Evolutionary conservation across 2,113 vertebrate genomes (phyloP).

Genomic region (Tachysurus fulvidraco): DNA sequence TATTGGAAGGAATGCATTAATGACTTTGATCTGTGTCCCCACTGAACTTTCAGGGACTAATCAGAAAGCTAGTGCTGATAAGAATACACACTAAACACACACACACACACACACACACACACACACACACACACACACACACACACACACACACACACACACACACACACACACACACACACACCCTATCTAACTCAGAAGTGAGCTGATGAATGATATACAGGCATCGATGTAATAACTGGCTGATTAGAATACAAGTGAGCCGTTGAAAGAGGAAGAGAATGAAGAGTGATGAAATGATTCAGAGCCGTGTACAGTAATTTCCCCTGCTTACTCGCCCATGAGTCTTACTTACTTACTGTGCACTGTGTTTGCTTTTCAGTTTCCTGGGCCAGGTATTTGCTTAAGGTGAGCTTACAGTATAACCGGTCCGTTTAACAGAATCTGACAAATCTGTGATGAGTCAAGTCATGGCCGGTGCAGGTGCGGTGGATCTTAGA

Average conservation of each 20-base stretch:
- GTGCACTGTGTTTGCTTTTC: slow-evolving; percentile 7
- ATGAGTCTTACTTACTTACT: background rate
- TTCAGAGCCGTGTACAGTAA: slow-evolving; percentile 1
- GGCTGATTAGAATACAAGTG: background rate
- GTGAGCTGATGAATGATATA: slow-evolving; percentile 3
- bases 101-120: background rate
- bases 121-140: background rate
- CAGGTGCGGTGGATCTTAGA: slow-evolving; percentile 37
- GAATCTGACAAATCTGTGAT: slow-evolving; percentile 7
- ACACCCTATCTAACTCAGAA: background rate
- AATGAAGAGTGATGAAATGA: slow-evolving; percentile 14
- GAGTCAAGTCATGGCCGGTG: slow-evolving; percentile 34
- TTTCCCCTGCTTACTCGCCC: background rate
- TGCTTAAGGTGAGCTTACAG: slow-evolving; percentile 32
- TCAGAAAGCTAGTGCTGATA: slow-evolving; percentile 24
- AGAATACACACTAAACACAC: background rate
- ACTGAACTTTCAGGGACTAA: slow-evolving; percentile 16
- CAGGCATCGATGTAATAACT: background rate
- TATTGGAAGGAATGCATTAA: slow-evolving; percentile 31
- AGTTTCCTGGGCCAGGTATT: slow-evolving; percentile 4
- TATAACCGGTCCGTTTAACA: background rate
- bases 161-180: background rate
- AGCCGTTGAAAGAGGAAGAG: background rate
- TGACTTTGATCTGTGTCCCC: slow-evolving; percentile 41
- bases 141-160: background rate